Evolutionary conservation across 2,797 vertebrate species (phyloP), one percentile per base, ranked within the genome.

Genomic region (Macroramphosus scolopax): DNA sequence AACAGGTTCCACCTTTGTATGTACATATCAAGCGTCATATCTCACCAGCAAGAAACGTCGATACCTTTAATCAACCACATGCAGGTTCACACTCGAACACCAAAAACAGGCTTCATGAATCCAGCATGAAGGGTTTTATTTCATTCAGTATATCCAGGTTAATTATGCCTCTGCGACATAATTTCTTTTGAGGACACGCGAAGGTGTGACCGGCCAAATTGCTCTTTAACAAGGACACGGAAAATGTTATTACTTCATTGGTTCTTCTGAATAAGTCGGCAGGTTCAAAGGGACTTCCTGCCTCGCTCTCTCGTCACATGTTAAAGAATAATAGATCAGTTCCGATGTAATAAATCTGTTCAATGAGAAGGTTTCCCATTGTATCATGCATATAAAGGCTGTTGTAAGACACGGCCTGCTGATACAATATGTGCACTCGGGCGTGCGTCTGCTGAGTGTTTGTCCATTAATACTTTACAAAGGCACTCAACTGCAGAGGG

Each of bases 381-480:
- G 56, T 58, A 50, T 56, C 53, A 56, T 49, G 67, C 48, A 51
- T 37, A 38, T 42, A 33, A 11, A 18, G 52, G 22, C 36, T 61
- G 52, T 70, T 63, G 51, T 61, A 29, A 60, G 33, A 25, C 22
- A 26, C 15, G 33, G 15, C 39, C 41, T 15, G 17, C 40, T 44
- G 49, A 64, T 49, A 64, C 64, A 72, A 61, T 56, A 29, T 63
- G 56, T 32, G 35, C 77, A 72, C 61, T 71, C 56, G 34, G 46
- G 37, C 45, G 3, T 51, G 24, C n/a, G n/a, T 33, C 58, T 58
- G 53, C 37, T 33, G 65, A 76, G 76, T 66, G 67, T 77, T 73
- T 69, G 17, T 32, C 29, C 55, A 78, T 85, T 56, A 82, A 80
- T 82, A 77, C 73, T 82, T 85, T 26, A 84, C 40, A 65, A 74